Conservation (phyloP, 1,140 invertebrate species). For the Oryzaephilus surinamensis region DNA sequence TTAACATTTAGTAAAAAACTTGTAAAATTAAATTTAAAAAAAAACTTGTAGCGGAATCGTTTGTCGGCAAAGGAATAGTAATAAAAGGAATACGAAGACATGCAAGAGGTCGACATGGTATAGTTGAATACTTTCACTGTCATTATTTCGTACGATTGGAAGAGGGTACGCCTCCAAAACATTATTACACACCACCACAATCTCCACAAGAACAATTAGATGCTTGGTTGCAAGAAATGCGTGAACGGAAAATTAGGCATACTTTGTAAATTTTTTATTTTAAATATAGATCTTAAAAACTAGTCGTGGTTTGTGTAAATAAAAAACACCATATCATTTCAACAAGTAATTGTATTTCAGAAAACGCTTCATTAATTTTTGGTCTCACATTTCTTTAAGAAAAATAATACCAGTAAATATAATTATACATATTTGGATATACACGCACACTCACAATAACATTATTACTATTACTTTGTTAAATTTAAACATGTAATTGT, state of each 20-base stretch:
- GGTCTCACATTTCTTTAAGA: no score
- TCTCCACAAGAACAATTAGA: constrained; percentile 61
- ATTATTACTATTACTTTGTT: no score
- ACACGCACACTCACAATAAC: no score
- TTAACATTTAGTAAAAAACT: background rate
- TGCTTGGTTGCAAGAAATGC: constrained; percentile 59
- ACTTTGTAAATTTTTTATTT: constrained; percentile 60
- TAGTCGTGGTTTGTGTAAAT: no score
- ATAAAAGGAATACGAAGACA: constrained; percentile 79
- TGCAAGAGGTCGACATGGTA: constrained; percentile 55
- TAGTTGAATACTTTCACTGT: constrained; percentile 66
- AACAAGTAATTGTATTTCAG: no score
- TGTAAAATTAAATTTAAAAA: constrained; percentile 1
- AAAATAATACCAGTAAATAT: no score
- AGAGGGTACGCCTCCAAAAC: constrained; percentile 81
- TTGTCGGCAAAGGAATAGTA: constrained; percentile 58
- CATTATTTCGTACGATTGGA: constrained; percentile 86
- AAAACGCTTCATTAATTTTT: no score
- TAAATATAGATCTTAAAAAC: no score
- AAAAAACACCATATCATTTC: no score
- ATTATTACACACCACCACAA: constrained; percentile 63
- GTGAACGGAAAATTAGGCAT: constrained; percentile 55
- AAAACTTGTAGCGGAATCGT: constrained; percentile 70
- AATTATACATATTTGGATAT: no score
- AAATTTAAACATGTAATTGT: no score